Base-by-base conservation (phyloP, 2,888 invertebrate species). In the Idaea dimidiata region DNA sequence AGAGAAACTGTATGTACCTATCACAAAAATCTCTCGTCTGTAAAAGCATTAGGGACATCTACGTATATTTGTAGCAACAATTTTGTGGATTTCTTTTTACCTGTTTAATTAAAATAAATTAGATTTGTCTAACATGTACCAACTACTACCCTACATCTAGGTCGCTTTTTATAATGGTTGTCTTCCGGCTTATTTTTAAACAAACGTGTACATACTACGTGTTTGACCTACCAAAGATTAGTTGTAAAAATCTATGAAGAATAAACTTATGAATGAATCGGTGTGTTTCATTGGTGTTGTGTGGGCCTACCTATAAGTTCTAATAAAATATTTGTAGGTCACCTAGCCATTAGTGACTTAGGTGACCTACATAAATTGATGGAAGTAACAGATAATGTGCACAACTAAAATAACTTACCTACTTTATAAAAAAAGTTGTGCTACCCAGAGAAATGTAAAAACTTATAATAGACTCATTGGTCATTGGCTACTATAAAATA, bases 131-230 rank as follows among this genome's bases (percentile, higher is more conserved):
- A 24, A 24, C 5, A 10, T 43, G 43, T 43, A 8, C 32, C 32
- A 32, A 32, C 32, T 32, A n/a, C n/a, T n/a, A n/a, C 24, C 24
- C 24, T 43, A 43, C 43, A 43, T 43, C 43, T 43, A 43, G 8
- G 43, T 43, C 43, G 43, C 43, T 43, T 43, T 43, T 43, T 43
- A 43, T 43, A 43, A 43, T 43, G 43, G 43, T 43, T 43, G 43
- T 43, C 43, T 43, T 43, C 43, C 43, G 6, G 14, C 10, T 43
- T 43, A 43, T 43, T 43, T 43, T 43, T 43, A 14, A 43, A 43
- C 43, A 1, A 14, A 43, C 14, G 7, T 43, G 43, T 43, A 32
- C 7, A 10, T 32, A 14, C 43, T 43, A 43, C 43, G 10, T 43
- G 43, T 43, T 43, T 43, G 43, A 43, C 43, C 43, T 43, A 43